Conservation (phyloP, 2,113 vertebrate species). For the Monarcha castaneiventris region DNA sequence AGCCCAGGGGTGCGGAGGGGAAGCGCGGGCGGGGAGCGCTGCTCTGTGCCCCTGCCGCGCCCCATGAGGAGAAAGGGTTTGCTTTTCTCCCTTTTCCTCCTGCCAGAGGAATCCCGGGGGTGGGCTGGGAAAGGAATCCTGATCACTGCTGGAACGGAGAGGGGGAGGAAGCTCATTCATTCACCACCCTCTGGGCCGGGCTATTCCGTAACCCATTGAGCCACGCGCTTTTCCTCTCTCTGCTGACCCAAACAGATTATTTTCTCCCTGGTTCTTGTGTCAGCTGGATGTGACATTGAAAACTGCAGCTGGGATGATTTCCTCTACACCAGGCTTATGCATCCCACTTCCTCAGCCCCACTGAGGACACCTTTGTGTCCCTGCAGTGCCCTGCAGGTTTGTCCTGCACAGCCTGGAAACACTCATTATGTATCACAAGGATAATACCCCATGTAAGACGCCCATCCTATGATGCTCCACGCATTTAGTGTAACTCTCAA, state of each 20-base stretch:
- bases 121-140: conserved; percentile 44
- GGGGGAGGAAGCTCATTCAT: not conserved
- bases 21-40: not conserved
- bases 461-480: not conserved
- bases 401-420: not conserved
- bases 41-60: not conserved
- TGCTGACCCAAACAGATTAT: not conserved
- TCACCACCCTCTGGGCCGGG: not conserved
- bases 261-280: not conserved
- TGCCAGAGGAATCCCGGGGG: conserved; percentile 1
- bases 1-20: not conserved
- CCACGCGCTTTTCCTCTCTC: not conserved
- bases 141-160: not conserved
- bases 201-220: not conserved
- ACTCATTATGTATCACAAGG: not conserved
- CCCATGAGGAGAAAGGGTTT: not conserved
- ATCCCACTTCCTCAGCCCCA: not conserved
- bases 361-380: not conserved
- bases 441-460: fast-evolving
- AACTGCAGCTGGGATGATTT: not conserved
- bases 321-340: not conserved
- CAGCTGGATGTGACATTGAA: not conserved
- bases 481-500: fast-evolving
- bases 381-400: not conserved
- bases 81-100: not conserved